Conservation (phyloP, 2,888 invertebrate genomes). For the Callyntrura guangdongensis region DNA sequence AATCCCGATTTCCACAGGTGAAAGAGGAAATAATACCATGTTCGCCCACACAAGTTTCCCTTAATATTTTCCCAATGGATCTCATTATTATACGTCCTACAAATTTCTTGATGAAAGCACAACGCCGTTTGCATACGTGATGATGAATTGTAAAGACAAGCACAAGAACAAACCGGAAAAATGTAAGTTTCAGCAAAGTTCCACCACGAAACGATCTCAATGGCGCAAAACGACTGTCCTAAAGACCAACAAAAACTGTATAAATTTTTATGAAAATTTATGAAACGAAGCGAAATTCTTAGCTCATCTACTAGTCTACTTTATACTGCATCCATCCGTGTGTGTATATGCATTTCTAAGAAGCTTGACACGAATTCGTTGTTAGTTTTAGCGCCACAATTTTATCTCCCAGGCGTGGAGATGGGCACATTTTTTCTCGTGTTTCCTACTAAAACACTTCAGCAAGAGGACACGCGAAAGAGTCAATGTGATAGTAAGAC, state of each 20-base stretch:
- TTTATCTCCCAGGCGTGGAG: background rate
- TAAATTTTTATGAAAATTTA: conserved; percentile 6
- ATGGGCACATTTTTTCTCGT: background rate
- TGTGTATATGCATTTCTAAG: background rate
- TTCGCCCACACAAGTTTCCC: conserved; percentile 36
- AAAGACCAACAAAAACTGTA: no score
- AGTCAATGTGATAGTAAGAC: background rate
- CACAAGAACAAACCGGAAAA: background rate
- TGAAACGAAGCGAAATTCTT: conserved; percentile 35
- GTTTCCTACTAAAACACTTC: background rate
- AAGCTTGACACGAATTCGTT: conserved; percentile 7
- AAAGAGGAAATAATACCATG: background rate
- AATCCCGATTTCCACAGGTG: conserved; percentile 1
- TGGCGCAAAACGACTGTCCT: no score
- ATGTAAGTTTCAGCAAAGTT: no score
- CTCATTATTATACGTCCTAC: conserved; percentile 2
- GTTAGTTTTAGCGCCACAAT: background rate
- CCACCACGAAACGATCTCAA: no score
- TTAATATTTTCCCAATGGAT: background rate
- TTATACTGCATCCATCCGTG: background rate
- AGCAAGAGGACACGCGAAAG: background rate
- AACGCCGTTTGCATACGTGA: background rate
- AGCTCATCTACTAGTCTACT: background rate
- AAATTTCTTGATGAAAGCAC: background rate
- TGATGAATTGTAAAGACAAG: background rate